Evolutionary conservation across 2,797 vertebrate genomes (phyloP).

Genomic region (Mionectes olivaceus): DNA sequence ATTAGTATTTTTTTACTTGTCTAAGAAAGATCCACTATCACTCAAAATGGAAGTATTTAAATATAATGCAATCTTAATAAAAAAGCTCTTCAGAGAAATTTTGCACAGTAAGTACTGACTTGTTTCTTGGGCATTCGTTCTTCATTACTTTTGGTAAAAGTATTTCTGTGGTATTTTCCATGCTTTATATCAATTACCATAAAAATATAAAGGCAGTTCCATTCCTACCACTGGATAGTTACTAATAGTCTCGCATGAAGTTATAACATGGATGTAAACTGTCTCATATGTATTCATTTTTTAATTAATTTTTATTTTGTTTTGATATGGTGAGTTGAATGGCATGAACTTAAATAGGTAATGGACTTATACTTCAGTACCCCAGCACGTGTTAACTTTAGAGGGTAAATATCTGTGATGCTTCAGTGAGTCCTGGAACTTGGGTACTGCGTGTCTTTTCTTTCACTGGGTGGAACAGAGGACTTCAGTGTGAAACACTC

Average conservation of each 20-base stretch:
- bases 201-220: background rate
- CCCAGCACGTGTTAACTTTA: background rate
- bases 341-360: background rate
- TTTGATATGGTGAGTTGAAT: background rate
- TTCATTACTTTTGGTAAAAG: background rate
- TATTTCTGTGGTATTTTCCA: background rate
- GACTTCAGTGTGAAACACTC: background rate
- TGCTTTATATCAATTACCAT: background rate
- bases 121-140: background rate
- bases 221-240: background rate
- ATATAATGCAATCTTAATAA: background rate
- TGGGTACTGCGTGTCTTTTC: background rate
- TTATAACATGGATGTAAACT: background rate
- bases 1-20: conserved; percentile 17
- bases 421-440: background rate
- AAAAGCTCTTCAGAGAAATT: background rate
- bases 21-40: background rate
- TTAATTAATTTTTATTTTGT: background rate
- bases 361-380: background rate
- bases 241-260: background rate
- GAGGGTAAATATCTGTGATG: background rate
- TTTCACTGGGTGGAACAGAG: background rate
- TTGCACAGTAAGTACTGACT: background rate
- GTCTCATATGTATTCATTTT: background rate
- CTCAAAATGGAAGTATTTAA: conserved; percentile 26